Evolutionary conservation across 1,140 invertebrate species (phyloP).

Genomic region (Caerostris extrusa): DNA sequence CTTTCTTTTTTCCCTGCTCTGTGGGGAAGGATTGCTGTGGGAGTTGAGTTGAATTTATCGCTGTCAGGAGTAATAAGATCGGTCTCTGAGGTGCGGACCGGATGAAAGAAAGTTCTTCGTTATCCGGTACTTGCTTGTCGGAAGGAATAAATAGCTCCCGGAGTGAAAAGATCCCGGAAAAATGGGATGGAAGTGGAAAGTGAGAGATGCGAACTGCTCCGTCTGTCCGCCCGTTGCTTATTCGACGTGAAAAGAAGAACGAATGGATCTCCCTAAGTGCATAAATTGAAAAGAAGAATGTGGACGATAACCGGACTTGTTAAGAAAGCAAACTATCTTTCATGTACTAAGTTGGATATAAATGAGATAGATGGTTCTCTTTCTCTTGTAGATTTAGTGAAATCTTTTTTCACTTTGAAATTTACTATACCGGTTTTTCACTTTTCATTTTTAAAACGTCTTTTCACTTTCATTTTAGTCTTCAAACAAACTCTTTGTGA

Average conservation of each 20-base stretch:
- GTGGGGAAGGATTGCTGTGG: not conserved
- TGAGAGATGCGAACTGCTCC: not conserved
- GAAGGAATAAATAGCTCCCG: conserved; percentile 58
- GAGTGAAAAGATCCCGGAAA: not conserved
- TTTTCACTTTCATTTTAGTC: no score
- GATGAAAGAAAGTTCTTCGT: conserved; percentile 41
- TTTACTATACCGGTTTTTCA: not conserved
- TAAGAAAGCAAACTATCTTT: not conserved
- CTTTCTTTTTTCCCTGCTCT: not conserved
- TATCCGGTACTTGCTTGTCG: conserved; percentile 61
- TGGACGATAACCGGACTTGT: not conserved
- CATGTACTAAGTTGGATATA: not conserved
- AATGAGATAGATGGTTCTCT: not conserved
- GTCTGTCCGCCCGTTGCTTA: not conserved
- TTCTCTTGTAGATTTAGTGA: not conserved
- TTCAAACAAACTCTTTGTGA: no score
- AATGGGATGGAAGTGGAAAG: not conserved
- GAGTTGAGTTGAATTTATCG: conserved; percentile 65
- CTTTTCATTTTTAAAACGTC: no score
- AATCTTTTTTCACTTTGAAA: not conserved
- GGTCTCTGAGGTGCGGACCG: conserved; percentile 39
- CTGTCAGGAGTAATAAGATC: conserved; percentile 67
- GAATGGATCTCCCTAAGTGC: not conserved
- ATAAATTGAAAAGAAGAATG: conserved; percentile 34
- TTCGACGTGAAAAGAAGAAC: conserved; percentile 19